Conservation (phyloP, 2,888 invertebrate genomes). For the Thecocarcelia acutangulata region DNA sequence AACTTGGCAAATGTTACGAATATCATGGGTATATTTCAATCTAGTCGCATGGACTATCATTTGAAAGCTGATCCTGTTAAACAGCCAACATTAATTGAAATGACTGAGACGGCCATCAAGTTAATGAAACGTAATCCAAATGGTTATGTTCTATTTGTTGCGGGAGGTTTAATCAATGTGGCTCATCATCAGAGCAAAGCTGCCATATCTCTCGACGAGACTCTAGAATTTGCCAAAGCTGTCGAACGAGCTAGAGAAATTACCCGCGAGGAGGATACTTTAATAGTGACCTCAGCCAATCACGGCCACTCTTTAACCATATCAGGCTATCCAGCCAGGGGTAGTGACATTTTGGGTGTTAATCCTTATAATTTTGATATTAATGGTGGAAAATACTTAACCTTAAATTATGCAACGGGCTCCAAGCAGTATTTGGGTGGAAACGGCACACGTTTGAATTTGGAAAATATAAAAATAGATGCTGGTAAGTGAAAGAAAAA, state of each 20-base stretch:
- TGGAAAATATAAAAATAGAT: constrained; percentile 40
- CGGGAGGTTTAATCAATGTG: constrained; percentile 88
- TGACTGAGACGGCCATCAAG: constrained; percentile 85
- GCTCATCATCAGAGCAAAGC: constrained; percentile 88
- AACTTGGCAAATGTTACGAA: constrained; percentile 82
- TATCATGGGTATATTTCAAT: constrained; percentile 83
- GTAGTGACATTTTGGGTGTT: constrained; percentile 83
- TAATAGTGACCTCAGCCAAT: constrained; percentile 90
- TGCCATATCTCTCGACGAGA: constrained; percentile 88
- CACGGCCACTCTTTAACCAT: too few species aligned
- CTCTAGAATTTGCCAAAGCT: too few species aligned
- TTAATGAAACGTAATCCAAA: constrained; percentile 83
- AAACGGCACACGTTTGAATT: constrained; percentile 73
- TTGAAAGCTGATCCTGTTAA: too few species aligned
- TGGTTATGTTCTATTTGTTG: too few species aligned
- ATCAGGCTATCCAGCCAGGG: too few species aligned
- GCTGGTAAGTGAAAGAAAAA: constrained; percentile 1
- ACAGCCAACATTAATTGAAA: too few species aligned
- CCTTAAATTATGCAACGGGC: constrained; percentile 88
- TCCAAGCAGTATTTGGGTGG: constrained; percentile 79
- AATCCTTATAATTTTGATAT: constrained; percentile 73
- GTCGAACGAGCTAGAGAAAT: too few species aligned
- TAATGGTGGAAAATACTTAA: too few species aligned
- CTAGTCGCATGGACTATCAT: constrained; percentile 27
- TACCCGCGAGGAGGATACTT: constrained; percentile 86